Base-by-base conservation (phyloP, 2,888 invertebrate species). In the Chelonus formosanus region DNA sequence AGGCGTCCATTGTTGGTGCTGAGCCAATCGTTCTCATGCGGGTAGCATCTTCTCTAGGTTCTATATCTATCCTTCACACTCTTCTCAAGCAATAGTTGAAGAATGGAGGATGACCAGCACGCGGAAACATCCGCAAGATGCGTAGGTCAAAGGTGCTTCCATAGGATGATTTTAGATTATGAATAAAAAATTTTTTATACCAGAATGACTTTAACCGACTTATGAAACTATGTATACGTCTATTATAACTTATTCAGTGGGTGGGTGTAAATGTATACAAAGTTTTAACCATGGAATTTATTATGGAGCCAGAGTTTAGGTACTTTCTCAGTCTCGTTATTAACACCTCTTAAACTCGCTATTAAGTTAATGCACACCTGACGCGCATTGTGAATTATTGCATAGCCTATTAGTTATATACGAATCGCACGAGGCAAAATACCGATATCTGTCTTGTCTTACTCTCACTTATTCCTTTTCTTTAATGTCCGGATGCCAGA, bases 41-140 rank as follows among this genome's bases (percentile, higher is more conserved):
- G 31, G 52, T 48, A 55, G 31, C 31, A 56, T 50, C 57, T 61
- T 43, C 31, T 32, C 5, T 6, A 35, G 56, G 54, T 36, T 5
- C 8, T 35, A 6, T 52, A 53, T 47, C n/a, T 5, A 10, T 43
- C 36, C 61, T 31, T 44, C 6, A 65, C 35, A 45, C 8, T 34
- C 54, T 47, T 53, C n/a, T 10, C n/a, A 48, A 48, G 20, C 10
- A 48, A n/a, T n/a, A 48, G 20, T 10, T 20, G 36, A 7, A 5
- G 36, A 20, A n/a, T 56, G 48, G 36, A 34, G 36, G 40, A 35
- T 59, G 48, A 59, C 69, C 67, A 67, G 74, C 70, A 74, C 59
- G 73, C 77, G 77, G 75, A 76, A 77, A 77, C 63, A 67, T 74
- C 71, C 62, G 70, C 52, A 65, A 70, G 70, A 69, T 65, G 70